These are phyloP conservation scores for Rana temporaria DNA, from an alignment of 2,113 vertebrate species.

Conservation along the genomic window DNA sequence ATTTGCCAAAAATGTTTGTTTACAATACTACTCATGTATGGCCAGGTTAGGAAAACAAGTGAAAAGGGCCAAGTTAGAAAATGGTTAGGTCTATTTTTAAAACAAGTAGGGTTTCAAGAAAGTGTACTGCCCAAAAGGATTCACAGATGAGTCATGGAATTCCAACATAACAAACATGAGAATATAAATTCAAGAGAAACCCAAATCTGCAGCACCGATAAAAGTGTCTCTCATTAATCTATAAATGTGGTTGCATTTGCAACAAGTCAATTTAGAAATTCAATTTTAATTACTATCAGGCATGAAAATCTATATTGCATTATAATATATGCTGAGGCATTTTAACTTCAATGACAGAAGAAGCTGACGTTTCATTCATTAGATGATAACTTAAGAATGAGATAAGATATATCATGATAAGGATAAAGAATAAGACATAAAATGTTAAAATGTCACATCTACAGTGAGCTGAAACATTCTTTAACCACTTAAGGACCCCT, in stretches of 20 bases:
- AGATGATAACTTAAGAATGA: neutral
- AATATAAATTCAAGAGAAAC: no score
- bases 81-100: no score
- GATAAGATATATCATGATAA: neutral
- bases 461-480: neutral
- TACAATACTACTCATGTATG: no score
- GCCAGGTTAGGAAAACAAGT: no score
- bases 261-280: neutral
- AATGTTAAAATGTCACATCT: neutral
- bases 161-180: no score
- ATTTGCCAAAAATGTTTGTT: no score
- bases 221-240: neutral
- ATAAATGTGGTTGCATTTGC: conserved; percentile 6
- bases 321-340: conserved; percentile 3
- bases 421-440: neutral
- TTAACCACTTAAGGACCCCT: no score
- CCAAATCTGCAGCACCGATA: neutral
- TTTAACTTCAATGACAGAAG: neutral
- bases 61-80: no score
- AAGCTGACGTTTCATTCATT: neutral
- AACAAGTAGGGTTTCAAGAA: no score
- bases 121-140: no score
- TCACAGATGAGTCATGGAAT: no score
- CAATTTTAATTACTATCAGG: conserved; percentile 13
- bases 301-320: conserved; percentile 6